These are phyloP conservation scores for Eurytoma adleriae DNA, from an alignment of 2,888 invertebrate genomes.

Conservation along the genomic window DNA sequence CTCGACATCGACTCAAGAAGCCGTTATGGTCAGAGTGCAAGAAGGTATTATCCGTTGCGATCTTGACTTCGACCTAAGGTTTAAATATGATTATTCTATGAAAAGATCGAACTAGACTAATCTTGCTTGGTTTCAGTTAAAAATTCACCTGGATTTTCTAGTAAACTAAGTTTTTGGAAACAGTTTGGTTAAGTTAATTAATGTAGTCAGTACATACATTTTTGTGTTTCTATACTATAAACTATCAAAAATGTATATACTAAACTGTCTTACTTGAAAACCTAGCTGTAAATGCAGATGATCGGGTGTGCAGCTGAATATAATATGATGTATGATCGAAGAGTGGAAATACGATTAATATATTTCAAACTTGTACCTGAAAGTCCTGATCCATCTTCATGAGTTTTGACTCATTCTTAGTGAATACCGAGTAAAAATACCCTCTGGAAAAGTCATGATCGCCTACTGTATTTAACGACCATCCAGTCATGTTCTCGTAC, in stretches of 20 bases:
- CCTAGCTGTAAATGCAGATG: not conserved
- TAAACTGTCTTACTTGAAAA: no score
- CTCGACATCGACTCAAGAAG: not conserved
- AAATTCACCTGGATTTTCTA: not conserved
- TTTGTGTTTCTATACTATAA: no score
- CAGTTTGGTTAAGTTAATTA: no score
- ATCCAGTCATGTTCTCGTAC: not conserved
- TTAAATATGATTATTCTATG: not conserved
- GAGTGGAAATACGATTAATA: not conserved
- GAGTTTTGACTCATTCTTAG: not conserved
- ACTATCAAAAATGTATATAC: no score
- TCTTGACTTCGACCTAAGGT: not conserved
- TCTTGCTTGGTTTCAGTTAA: not conserved
- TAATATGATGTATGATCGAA: no score
- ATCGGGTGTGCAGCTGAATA: not conserved
- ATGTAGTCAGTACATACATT: no score
- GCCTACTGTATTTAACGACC: conserved; percentile 16
- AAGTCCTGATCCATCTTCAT: conserved; percentile 8
- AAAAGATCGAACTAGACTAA: not conserved
- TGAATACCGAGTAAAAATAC: conserved; percentile 9
- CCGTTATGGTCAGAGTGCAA: conserved; percentile 12
- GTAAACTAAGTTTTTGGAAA: no score
- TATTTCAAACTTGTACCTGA: conserved; percentile 8
- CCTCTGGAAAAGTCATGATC: conserved; percentile 22
- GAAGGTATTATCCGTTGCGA: not conserved